phyloP scores from a whole-genome alignment of 2,113 vertebrate genomes.

The Actenoides hombroni region DNA sequence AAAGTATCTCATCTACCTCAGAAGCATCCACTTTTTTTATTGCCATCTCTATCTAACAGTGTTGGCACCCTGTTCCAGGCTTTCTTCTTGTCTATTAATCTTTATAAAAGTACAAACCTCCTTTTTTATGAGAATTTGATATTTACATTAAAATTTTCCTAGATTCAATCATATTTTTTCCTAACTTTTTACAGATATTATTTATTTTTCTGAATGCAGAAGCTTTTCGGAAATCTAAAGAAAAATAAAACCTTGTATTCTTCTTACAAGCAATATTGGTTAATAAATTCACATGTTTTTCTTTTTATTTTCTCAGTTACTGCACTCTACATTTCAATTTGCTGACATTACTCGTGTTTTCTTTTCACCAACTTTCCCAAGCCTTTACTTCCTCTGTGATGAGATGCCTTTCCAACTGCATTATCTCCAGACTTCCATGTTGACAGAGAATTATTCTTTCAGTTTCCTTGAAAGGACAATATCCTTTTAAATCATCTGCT shows the following conservation, averaged over 20 bases:
- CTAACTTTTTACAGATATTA: background rate
- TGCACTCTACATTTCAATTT: background rate
- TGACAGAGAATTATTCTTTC: conserved; percentile 59
- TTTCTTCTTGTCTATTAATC: background rate
- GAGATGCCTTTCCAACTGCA: background rate
- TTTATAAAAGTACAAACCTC: background rate
- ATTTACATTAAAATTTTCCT: background rate
- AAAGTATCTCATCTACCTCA: background rate
- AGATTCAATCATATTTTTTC: background rate
- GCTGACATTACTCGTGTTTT: background rate
- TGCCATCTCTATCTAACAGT: background rate
- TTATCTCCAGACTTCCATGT: conserved; percentile 33
- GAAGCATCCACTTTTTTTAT: background rate
- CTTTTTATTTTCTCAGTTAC: background rate
- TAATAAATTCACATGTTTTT: background rate
- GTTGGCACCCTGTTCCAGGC: background rate
- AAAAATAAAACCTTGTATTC: background rate
- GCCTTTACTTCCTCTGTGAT: conserved; percentile 18
- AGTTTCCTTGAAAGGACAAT: conserved; percentile 26
- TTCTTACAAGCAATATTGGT: background rate
- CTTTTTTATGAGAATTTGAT: background rate
- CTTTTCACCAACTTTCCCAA: conserved; percentile 13
- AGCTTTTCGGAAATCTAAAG: background rate
- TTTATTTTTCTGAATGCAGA: background rate
- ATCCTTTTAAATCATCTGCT: conserved; percentile 4